These are phyloP conservation scores for Euphydryas editha DNA, from an alignment of 2,888 invertebrate genomes.

Conservation along the genomic window DNA sequence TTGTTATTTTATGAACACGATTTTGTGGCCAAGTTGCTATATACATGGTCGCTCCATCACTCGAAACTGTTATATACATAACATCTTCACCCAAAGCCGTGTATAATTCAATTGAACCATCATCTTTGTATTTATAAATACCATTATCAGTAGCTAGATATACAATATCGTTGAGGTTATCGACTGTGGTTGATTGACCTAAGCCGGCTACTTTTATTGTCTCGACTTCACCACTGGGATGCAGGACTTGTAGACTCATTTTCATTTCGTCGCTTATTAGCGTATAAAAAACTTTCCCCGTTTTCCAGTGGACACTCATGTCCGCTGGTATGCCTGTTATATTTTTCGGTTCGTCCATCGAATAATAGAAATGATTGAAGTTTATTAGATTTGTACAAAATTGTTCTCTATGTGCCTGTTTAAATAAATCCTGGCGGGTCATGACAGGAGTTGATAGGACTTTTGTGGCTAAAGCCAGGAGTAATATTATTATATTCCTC, in stretches of 20 bases:
- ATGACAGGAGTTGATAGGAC: constrained; percentile 57
- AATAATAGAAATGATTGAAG: constrained; percentile 67
- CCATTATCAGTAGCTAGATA: constrained; percentile 78
- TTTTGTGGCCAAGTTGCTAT: constrained; percentile 79
- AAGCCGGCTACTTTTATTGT: constrained; percentile 68
- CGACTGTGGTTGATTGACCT: constrained; percentile 73
- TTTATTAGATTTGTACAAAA: constrained; percentile 59
- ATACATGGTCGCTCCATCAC: constrained; percentile 65
- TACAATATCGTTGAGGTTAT: constrained; percentile 76
- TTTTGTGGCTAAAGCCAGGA: constrained; percentile 49
- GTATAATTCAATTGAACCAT: constrained; percentile 61
- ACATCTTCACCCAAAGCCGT: constrained; percentile 74
- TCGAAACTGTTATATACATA: constrained; percentile 70
- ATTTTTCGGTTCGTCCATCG: constrained; percentile 55
- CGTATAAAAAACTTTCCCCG: constrained; percentile 69
- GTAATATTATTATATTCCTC: constrained; percentile 47
- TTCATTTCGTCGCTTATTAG: constrained; percentile 73
- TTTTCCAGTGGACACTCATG: constrained; percentile 73
- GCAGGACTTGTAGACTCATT: constrained; percentile 67
- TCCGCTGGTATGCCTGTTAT: constrained; percentile 73
- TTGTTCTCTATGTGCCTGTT: constrained; percentile 50
- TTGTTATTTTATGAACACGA: constrained; percentile 67
- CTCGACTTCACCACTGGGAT: constrained; percentile 62
- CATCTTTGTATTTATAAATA: constrained; percentile 73
- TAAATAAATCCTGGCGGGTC: constrained; percentile 56